Conservation (phyloP, 2,888 invertebrate genomes). For the Uropetala carovei region DNA sequence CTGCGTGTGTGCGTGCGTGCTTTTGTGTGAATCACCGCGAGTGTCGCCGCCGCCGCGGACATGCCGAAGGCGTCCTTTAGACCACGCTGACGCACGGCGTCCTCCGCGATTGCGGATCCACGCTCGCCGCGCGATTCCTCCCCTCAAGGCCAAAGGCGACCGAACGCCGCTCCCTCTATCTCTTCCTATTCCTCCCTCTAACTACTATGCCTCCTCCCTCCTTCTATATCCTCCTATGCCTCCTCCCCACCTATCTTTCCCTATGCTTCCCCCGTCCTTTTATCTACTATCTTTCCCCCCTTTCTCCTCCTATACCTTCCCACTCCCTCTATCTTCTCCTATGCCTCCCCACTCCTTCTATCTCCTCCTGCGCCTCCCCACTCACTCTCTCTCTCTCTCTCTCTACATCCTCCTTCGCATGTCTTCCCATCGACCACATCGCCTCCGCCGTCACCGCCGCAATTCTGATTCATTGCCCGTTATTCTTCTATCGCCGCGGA, state of each 20-base stretch:
- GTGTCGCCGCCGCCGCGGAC: not conserved
- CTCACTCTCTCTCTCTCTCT: not conserved
- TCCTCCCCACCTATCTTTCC: not conserved
- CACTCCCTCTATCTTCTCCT: not conserved
- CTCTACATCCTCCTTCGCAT: too few relatives aligned
- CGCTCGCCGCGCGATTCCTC: not conserved
- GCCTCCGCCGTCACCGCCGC: not conserved
- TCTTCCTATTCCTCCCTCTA: too few relatives aligned
- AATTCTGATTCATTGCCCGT: conserved; percentile 28
- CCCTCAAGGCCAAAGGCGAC: not conserved
- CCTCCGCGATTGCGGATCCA: conserved; percentile 5
- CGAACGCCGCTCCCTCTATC: not conserved
- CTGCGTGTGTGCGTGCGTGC: too few relatives aligned
- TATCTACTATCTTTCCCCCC: too few relatives aligned
- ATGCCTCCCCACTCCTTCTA: too few relatives aligned
- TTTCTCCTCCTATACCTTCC: not conserved
- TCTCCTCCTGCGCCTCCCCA: not conserved
- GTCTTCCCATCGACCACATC: not conserved
- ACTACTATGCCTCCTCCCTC: not conserved
- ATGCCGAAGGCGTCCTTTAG: not conserved
- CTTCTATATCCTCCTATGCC: not conserved
- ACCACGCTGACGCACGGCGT: not conserved
- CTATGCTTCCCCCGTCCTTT: not conserved
- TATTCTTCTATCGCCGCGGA: conserved; percentile 18
- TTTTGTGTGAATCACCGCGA: not conserved